Evolutionary conservation across 2,113 vertebrate species (phyloP), one percentile per base, ranked within the genome.

Genomic region (Terrapene triunguis): DNA sequence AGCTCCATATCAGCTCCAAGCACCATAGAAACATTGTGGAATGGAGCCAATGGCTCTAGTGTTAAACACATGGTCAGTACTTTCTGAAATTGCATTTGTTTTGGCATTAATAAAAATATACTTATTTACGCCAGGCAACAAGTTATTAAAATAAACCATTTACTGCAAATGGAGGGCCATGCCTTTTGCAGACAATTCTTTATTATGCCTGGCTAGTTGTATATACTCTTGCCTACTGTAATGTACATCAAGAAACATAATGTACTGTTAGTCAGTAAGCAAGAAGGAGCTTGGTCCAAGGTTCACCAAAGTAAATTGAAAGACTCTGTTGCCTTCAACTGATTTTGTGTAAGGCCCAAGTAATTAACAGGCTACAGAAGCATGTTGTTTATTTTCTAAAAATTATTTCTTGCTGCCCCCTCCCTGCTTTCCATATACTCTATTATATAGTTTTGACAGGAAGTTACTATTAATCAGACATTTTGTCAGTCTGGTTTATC

Each of bases 21-120:
- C 9, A 57, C 53, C 55, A 91, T 81, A 69, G 89, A 50, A 69
- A 95, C 95, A 95, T 62, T 88, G 59, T 69, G 59, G 32, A 94
- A 89, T n/a, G 47, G 72, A 69, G 47, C 55, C 62, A 92, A 44
- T 24, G 92, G 76, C 90, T 92, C 82, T 82, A 53, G 44, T 55
- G 32, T 94, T n/a, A 94, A 85, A 27, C 8, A 78, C 1, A 90
- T 69, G 16, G 19, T 65, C 89, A 95, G 8, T 92, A 74, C 1
- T 80, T 95, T 94, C 69, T 89, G 53, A 85, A 92, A 69, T 9
- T 82, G 9, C 11, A 74, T 55, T 93, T 95, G 62, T 86, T 17
- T 53, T 91, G 44, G 25, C 16, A 80, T 92, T 94, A 82, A 54
- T 44, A 44, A 1, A n/a, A 82, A 74, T 82, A 59, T 50, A 57